Evolutionary conservation across 2,888 invertebrate species (phyloP), one percentile per base, ranked within the genome.

Genomic region (Schrankia costaestrigalis): DNA sequence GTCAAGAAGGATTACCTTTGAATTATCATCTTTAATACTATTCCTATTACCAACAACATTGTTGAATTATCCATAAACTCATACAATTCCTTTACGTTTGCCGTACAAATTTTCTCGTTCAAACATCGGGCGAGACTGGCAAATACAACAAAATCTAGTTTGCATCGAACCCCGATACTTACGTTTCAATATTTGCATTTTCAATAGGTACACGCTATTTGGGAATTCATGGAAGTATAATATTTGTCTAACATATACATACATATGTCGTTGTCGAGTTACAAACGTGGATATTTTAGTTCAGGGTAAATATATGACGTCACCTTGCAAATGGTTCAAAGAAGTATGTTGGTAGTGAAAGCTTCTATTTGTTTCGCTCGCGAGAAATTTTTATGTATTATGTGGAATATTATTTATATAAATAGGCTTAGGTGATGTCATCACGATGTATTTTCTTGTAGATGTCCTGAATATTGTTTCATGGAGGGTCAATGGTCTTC

Each of bases 81-180:
- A 12, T 21, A 24, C 28, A 26, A 37, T 31, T 33, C 24, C n/a
- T 15, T 27, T 17, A 31, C 34, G 38, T 55, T 25, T 46, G 26
- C 35, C 17, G n/a, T 40, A 41, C 36, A 36, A 39, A 56, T 53
- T 36, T 39, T 19, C 33, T 9, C 10, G 43, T 40, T 35, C 50
- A 63, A 65, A 63, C 48, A 61, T 46, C 35, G 28, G 32, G 31
- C 22, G 27, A 42, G 36, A 53, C 41, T 32, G 31, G 46, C 51
- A 67, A 67, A 69, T 55, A 68, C 41, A 53, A 54, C 56, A 46
- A 50, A 63, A 68, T 64, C 51, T 50, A 60, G 63, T 69, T 64
- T 64, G 55, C 53, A 60, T 51, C 56, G 53, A 41, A 46, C 42
- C 38, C 40, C 36, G 51, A 63, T 58, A 58, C 52, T 47, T 48